Percentiles rank a stretch among this genome's conserved stretches.
Evolutionary conservation across 1,140 invertebrate species (phyloP).

Genomic region (Diuraphis noxia): DNA sequence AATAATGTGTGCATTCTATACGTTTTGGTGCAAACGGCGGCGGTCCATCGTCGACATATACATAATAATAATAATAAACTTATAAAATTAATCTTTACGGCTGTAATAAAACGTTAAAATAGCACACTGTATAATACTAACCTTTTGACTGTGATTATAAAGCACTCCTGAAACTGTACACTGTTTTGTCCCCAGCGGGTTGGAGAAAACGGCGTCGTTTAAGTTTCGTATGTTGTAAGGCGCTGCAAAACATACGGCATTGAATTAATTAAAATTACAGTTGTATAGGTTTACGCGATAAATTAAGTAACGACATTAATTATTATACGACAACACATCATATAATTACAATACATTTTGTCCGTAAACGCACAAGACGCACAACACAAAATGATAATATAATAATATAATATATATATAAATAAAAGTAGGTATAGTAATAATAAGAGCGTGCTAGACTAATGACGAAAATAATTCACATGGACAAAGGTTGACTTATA

Average conservation of each 20-base stretch:
- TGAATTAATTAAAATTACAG: neutral
- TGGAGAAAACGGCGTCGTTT: slow-evolving; percentile 35
- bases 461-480: neutral
- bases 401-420: neutral
- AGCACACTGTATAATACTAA: neutral
- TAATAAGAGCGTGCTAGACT: neutral
- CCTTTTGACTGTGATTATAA: slow-evolving; percentile 49
- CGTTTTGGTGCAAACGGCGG: neutral
- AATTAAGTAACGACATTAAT: neutral
- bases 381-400: neutral
- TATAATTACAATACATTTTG: slow-evolving; percentile 6
- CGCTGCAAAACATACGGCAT: neutral
- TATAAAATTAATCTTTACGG: neutral
- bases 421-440: too few species aligned
- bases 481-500: neutral
- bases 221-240: slow-evolving; percentile 27
- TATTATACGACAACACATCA: neutral
- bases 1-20: neutral
- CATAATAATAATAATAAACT: too few species aligned
- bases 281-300: neutral
- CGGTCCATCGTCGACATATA: neutral
- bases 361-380: neutral
- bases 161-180: slow-evolving; percentile 45
- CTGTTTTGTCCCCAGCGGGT: slow-evolving; percentile 32
- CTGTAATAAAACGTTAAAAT: neutral